These are phyloP conservation scores for Dermatemys mawii DNA, from an alignment of 2,113 vertebrate species.

Conservation along the genomic window DNA sequence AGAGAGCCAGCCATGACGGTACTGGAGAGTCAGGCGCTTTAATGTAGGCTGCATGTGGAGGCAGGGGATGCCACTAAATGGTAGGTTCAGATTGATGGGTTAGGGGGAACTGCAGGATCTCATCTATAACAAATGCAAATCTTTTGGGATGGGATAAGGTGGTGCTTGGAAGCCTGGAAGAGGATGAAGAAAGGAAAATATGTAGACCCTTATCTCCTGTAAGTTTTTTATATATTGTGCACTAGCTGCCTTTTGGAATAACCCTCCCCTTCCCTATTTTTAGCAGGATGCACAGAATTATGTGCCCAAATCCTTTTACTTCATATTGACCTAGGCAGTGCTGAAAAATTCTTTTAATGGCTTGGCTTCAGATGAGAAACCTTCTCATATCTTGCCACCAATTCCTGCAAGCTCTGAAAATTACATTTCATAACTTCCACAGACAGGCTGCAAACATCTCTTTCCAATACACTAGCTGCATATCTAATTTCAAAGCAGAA, in stretches of 20 bases:
- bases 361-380: neutral
- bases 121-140: neutral
- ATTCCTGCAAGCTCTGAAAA: neutral
- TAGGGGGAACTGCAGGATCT: neutral
- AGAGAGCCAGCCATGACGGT: neutral
- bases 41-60: rapidly evolving
- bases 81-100: neutral
- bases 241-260: neutral
- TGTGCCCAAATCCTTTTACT: neutral
- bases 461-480: neutral
- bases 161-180: neutral
- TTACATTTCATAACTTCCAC: rapidly evolving
- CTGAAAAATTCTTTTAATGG: neutral
- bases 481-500: rapidly evolving
- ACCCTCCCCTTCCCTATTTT: neutral
- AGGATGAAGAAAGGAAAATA: rapidly evolving
- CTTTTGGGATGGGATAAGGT: neutral
- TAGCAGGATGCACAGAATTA: neutral
- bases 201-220: neutral
- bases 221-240: neutral
- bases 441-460: neutral
- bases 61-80: neutral
- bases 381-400: neutral
- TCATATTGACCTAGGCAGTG: rapidly evolving
- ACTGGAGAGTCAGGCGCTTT: neutral